Evolutionary conservation across 2,797 vertebrate species (phyloP).

Genomic region (Rhynchotus rufescens): DNA sequence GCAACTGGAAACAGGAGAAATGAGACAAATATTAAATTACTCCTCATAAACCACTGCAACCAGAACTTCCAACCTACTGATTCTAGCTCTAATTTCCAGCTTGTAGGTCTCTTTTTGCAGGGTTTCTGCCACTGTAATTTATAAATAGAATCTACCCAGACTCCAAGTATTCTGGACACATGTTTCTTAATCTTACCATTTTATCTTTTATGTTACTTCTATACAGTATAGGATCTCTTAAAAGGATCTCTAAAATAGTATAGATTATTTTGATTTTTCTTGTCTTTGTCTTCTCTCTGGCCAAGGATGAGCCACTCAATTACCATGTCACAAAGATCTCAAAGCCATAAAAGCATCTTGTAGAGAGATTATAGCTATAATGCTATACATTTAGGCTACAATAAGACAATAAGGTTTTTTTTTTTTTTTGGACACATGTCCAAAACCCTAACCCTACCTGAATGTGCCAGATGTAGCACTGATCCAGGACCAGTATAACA

Average conservation of each 20-base stretch:
- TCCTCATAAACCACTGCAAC: neutral
- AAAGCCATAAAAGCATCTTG: neutral
- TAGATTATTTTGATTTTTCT: neutral
- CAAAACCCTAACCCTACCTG: neutral
- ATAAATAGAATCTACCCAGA: neutral
- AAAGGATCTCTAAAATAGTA: neutral
- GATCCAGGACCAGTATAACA: too few relatives aligned
- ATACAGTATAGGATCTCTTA: neutral
- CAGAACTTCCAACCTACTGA: neutral
- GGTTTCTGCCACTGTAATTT: neutral
- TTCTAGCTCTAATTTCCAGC: neutral
- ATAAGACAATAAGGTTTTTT: too few relatives aligned
- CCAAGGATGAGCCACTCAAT: neutral
- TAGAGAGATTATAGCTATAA: neutral
- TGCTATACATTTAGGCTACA: neutral
- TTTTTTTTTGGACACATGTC: neutral
- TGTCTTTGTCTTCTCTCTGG: neutral
- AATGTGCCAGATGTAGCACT: fast-evolving
- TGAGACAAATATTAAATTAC: neutral
- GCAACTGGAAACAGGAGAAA: neutral
- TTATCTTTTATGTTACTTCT: neutral
- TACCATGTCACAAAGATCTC: neutral
- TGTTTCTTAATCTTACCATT: neutral
- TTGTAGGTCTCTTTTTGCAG: neutral
- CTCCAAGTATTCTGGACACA: neutral